Evolutionary conservation across 2,888 invertebrate genomes (phyloP), one percentile per base, ranked within the genome.

Genomic region (Drosophila testacea): DNA sequence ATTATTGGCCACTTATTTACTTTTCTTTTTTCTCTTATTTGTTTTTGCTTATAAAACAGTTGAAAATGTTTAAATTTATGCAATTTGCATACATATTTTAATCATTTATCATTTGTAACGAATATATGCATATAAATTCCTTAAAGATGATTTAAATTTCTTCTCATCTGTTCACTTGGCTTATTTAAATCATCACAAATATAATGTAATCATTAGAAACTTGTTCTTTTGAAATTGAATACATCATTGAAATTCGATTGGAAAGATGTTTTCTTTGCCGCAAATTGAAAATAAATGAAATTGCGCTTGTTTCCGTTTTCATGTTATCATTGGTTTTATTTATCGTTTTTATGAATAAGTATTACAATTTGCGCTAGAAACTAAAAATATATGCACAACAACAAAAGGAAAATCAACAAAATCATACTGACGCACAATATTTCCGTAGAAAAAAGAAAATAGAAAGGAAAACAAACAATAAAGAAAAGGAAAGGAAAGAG

Each of bases 331-430:
- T 84, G 69, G 65, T 60, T 88, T 88, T 88, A 79, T 79, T 88
- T 73, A 69, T 83, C 73, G 75, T 87, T 69, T 47, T 64, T 44
- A 42, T 68, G 48, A 59, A 73, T 60, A 66, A 52, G 68, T 63
- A 52, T 79, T 75, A 81, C 81, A 85, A 88, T 76, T 85, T 67
- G 73, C 69, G 74, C 80, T 88, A 88, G 68, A 64, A 73, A 71
- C 80, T 81, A 88, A 68, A 67, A 71, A 42, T 41, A 46, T 41
- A 68, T 67, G 57, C 74, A 55, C 28, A 28, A 39, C 42, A 50
- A n/a, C 22, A 36, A n/a, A 32, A 55, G 16, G 16, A 34, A 44
- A 36, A 47, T 38, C 38, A 57, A 30, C 38, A 13, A 65, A 69
- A 51, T 73, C 71, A 52, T 59, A 63, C 51, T 62, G 78, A 76